Base-by-base conservation (phyloP, 1,140 invertebrate genomes). In the Archivesica marissinica region DNA sequence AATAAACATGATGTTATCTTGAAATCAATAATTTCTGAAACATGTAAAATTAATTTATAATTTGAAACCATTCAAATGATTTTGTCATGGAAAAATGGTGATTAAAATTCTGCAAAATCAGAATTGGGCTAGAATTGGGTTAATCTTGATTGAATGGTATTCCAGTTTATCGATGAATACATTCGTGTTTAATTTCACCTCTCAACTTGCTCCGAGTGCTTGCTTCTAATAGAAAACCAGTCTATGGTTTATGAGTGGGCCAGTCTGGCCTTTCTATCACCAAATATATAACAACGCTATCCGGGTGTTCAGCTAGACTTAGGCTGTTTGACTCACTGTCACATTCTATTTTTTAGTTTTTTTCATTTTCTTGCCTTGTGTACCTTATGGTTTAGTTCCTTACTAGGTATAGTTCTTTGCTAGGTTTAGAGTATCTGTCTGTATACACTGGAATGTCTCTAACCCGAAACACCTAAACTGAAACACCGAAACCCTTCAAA, bases 191-290 rank as follows among this genome's bases (percentile, higher is more conserved):
- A 25, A 23, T 56, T 56, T 56, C 52, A 13, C 61, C 20, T 35
- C 30, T 66, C 68, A 72, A 30, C 41, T 72, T 72, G 68, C 68
- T 72, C 11, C 28, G 41, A 47, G 39, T 72, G 68, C 68, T 72
- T 44, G 68, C 68, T 72, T 72, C 68, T 72, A 52, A 72, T 44
- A 72, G 68, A 47, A 17, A 72, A 72, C n/a, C 68, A 72, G 68
- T 72, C 68, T 72, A 72, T 33, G 28, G 33, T n/a, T 64, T 64
- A 35, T 35, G 20, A 64, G 59, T 64, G 59, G 59, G 59, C 59
- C 59, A 35, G 28, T 35, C 28, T 64, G 59, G 59, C 23, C 25
- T 2, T n/a, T 64, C 30, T 64, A 33, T 64, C 59, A 64, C 59
- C 28, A 64, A 64, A 64, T 64, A 64, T 64, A 25, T 64, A 64